phyloP scores from a whole-genome alignment of 2,113 vertebrate genomes.

The Crotophaga sulcirostris region DNA sequence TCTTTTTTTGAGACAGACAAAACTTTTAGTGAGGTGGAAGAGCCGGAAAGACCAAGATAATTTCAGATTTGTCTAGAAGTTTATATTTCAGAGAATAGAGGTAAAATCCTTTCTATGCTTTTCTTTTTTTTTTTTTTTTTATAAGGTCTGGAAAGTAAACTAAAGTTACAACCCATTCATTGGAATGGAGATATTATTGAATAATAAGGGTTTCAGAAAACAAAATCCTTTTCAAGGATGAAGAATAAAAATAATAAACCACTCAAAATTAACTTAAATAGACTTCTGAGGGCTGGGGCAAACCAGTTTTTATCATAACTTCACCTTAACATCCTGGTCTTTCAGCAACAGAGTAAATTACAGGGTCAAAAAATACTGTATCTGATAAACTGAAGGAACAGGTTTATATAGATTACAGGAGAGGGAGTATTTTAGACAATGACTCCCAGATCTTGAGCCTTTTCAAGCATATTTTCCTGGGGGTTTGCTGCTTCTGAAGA shows the following conservation, averaged over 20 bases:
- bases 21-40: not conserved
- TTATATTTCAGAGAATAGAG: not conserved
- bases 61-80: not conserved
- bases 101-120: not conserved
- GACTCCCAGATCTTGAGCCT: not conserved
- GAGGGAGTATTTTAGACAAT: not conserved
- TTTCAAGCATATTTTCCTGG: not conserved
- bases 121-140: no score
- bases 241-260: not conserved
- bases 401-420: not conserved
- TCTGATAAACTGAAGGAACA: not conserved
- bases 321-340: not conserved
- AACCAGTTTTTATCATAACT: not conserved
- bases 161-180: not conserved
- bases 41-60: not conserved
- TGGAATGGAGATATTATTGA: not conserved
- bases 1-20: not conserved
- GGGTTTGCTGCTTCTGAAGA: not conserved
- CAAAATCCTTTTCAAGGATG: not conserved
- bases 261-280: not conserved
- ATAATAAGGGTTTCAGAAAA: not conserved
- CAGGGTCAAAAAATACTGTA: not conserved
- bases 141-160: no score
- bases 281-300: not conserved
- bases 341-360: not conserved